phyloP scores from a whole-genome alignment of 1,140 invertebrate species.

The Copidosoma floridanum region DNA sequence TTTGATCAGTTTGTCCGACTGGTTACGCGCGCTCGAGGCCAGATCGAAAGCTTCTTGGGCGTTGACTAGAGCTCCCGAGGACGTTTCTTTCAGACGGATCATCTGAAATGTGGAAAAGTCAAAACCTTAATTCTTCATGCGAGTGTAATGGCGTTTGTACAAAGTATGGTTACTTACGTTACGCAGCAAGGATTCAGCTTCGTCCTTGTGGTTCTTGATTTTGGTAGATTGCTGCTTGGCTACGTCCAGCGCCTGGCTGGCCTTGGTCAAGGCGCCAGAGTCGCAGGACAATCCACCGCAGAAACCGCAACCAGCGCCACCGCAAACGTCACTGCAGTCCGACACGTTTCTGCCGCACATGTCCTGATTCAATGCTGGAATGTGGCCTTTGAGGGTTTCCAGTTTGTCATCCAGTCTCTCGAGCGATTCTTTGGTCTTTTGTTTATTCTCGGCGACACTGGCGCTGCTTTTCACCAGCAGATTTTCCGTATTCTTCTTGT shows the following conservation, averaged over 20 bases:
- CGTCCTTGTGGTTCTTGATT: slow-evolving; percentile 77
- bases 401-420: slow-evolving; percentile 66
- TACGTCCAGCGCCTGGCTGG: slow-evolving; percentile 79
- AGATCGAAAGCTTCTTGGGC: slow-evolving; percentile 63
- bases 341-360: slow-evolving; percentile 87
- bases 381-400: slow-evolving; percentile 64
- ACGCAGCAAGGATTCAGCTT: slow-evolving; percentile 68
- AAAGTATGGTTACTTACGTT: slow-evolving; percentile 59
- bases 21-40: slow-evolving; percentile 59
- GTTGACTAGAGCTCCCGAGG: slow-evolving; percentile 58
- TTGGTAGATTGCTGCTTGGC: slow-evolving; percentile 79
- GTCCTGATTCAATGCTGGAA: slow-evolving; percentile 83
- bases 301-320: slow-evolving; percentile 87
- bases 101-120: slow-evolving; percentile 51
- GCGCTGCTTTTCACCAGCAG: slow-evolving; percentile 70
- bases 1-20: slow-evolving; percentile 58
- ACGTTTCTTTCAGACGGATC: slow-evolving; percentile 59
- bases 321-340: slow-evolving; percentile 86
- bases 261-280: slow-evolving; percentile 82
- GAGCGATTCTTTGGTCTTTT: slow-evolving; percentile 69
- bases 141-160: no score
- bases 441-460: slow-evolving; percentile 69
- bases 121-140: no score
- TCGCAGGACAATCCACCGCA: slow-evolving; percentile 91
- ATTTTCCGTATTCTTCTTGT: slow-evolving; percentile 79